phyloP scores from a whole-genome alignment of 2,888 invertebrate species.

The Ophion slaviceki region DNA sequence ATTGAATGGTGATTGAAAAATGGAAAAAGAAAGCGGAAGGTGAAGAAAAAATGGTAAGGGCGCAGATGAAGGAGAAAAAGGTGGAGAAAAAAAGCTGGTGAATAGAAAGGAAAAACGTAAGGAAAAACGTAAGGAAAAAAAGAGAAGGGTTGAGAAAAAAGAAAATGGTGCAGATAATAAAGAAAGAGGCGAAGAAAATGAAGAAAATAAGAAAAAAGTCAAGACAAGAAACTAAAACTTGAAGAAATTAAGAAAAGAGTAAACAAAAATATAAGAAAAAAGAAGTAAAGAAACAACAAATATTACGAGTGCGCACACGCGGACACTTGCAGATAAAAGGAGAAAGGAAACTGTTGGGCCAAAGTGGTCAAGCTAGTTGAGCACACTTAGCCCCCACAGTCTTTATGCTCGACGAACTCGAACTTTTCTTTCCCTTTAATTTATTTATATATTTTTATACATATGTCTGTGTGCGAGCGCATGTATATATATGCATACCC shows the following conservation, averaged over 20 bases:
- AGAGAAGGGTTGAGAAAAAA: no score
- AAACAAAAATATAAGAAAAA: constrained; percentile 26
- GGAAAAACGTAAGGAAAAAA: no score
- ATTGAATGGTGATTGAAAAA: no score
- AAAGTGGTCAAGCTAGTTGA: constrained; percentile 62
- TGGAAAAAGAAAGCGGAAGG: no score
- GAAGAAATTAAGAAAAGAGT: constrained; percentile 25
- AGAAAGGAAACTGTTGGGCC: constrained; percentile 59
- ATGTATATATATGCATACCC: not conserved
- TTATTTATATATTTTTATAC: constrained; percentile 5
- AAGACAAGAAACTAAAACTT: no score
- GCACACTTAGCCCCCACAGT: constrained; percentile 51
- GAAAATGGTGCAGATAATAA: not conserved
- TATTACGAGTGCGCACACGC: not conserved
- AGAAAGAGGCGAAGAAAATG: not conserved
- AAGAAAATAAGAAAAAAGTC: constrained; percentile 27
- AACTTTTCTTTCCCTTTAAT: constrained; percentile 53
- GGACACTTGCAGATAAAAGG: constrained; percentile 41
- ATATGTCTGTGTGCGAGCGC: not conserved
- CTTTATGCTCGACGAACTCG: constrained; percentile 65
- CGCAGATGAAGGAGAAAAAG: no score
- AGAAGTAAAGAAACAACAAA: constrained; percentile 12
- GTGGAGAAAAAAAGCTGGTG: no score
- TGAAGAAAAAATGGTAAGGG: not conserved
- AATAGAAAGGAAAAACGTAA: no score